These are phyloP conservation scores for Drosophila cardini DNA, from an alignment of 1,140 invertebrate species.

Conservation along the genomic window DNA sequence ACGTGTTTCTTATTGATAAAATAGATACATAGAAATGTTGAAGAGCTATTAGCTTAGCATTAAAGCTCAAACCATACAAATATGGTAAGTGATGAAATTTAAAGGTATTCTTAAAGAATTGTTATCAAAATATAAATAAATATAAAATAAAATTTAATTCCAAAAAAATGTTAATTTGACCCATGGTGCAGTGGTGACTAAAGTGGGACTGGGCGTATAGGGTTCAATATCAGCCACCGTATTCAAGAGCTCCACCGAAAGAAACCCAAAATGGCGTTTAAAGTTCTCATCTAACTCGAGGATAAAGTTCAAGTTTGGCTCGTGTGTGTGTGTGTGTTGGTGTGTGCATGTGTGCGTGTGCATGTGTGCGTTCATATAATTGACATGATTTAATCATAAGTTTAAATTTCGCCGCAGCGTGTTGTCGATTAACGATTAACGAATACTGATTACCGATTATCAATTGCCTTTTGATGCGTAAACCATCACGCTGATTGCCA, in stretches of 20 bases:
- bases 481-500: constrained; percentile 33
- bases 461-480: constrained; percentile 29
- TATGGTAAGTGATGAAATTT: too few species aligned
- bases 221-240: constrained; percentile 20
- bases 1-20: too few species aligned
- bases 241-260: background rate
- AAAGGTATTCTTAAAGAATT: too few species aligned
- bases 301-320: constrained; percentile 12
- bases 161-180: too few species aligned
- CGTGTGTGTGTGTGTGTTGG: background rate
- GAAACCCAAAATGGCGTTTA: constrained; percentile 7
- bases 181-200: too few species aligned
- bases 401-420: constrained; percentile 25
- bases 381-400: constrained; percentile 31
- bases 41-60: too few species aligned
- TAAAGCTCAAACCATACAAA: too few species aligned
- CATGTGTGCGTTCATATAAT: constrained; percentile 11
- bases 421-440: constrained; percentile 1
- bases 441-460: background rate
- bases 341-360: too few species aligned
- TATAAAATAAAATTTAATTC: too few species aligned
- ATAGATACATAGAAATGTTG: too few species aligned
- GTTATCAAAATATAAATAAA: too few species aligned
- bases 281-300: constrained; percentile 3
- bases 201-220: background rate